Conservation (phyloP, 2,797 vertebrate genomes). For the Falco biarmicus region DNA sequence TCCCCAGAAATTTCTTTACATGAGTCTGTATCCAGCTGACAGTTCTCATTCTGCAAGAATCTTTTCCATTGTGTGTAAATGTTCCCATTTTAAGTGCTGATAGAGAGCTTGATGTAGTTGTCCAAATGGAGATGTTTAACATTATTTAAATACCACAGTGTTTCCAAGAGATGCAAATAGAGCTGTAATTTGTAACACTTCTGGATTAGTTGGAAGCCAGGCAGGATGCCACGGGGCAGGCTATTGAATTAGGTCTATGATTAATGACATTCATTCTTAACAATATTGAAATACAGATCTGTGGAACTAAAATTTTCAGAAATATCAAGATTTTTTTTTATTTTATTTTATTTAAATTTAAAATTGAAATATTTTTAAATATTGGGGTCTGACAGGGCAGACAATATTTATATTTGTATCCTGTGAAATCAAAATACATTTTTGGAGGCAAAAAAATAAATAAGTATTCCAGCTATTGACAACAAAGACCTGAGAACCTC, state of each 20-base stretch:
- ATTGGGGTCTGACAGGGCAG: not conserved
- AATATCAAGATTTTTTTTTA: not conserved
- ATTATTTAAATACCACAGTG: not conserved
- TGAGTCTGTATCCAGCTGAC: not conserved
- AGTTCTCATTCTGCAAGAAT: not conserved
- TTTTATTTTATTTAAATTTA: too few species aligned
- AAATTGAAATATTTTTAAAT: not conserved
- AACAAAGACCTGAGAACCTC: not conserved
- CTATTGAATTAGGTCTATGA: not conserved
- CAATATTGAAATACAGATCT: not conserved
- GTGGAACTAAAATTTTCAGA: not conserved
- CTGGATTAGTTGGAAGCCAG: not conserved
- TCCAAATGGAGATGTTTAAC: not conserved
- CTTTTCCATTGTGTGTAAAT: not conserved
- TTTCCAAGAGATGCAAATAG: not conserved
- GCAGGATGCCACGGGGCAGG: not conserved
- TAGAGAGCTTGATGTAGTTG: not conserved
- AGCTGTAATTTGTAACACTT: not conserved
- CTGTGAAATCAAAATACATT: not conserved
- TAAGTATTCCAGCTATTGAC: not conserved
- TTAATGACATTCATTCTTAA: not conserved
- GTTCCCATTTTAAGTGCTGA: not conserved
- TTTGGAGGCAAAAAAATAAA: not conserved
- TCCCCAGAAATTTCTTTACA: not conserved
- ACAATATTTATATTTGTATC: not conserved